These are phyloP conservation scores for Spheniscus humboldti DNA, from an alignment of 2,797 vertebrate genomes.

Conservation along the genomic window DNA sequence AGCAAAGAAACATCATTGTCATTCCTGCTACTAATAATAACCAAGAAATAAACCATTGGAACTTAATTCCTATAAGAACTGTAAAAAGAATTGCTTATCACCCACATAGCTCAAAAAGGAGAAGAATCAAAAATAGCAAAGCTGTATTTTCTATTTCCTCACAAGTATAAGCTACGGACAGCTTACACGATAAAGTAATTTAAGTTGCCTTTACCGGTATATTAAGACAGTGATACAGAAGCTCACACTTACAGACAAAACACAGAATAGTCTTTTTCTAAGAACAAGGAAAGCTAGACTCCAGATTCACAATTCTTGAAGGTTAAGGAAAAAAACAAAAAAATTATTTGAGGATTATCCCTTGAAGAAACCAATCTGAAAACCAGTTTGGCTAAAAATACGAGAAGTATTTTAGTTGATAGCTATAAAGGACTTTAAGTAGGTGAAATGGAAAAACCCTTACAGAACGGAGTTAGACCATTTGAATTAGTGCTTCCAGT, in stretches of 20 bases:
- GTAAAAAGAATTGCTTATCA: background rate
- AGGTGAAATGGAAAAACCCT: background rate
- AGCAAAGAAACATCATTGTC: background rate
- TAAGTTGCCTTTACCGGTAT: background rate
- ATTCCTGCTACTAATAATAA: background rate
- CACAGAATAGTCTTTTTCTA: background rate
- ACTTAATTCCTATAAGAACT: background rate
- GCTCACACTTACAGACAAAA: background rate
- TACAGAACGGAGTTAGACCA: background rate
- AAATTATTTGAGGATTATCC: background rate
- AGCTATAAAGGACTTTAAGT: background rate
- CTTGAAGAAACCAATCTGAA: background rate
- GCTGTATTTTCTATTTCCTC: background rate
- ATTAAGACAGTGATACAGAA: background rate
- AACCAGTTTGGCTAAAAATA: background rate
- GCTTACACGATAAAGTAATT: background rate
- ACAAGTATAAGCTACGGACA: background rate
- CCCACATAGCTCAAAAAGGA: background rate
- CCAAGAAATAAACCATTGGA: background rate
- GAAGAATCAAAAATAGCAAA: background rate
- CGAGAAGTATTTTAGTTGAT: background rate
- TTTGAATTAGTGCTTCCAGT: background rate
- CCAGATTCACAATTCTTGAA: background rate
- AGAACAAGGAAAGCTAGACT: background rate
- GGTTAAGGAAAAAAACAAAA: background rate